These are phyloP conservation scores for Gari tellinella DNA, from an alignment of 2,888 invertebrate species.

Conservation along the genomic window DNA sequence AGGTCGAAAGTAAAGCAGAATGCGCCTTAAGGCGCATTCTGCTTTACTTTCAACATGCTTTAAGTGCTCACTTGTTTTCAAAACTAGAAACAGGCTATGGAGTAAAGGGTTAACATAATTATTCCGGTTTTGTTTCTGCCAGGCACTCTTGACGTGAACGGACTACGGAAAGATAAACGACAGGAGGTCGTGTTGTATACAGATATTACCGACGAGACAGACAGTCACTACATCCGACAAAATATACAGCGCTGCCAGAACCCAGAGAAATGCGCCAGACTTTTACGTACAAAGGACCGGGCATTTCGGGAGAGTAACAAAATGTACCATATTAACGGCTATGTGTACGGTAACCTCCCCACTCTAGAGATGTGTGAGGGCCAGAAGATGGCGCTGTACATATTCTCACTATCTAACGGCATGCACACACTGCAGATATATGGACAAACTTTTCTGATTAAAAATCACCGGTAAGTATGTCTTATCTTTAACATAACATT, in stretches of 20 bases:
- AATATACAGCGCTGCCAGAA: slow-evolving; percentile 62
- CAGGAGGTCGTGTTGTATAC: slow-evolving; percentile 66
- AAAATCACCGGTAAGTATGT: slow-evolving; percentile 47
- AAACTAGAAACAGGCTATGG: too few relatives aligned
- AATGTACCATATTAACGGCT: slow-evolving; percentile 67
- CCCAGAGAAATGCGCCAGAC: slow-evolving; percentile 52
- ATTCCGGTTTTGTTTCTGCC: slow-evolving; percentile 1
- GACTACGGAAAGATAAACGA: slow-evolving; percentile 57
- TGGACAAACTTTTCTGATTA: slow-evolving; percentile 53
- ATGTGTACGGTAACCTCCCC: slow-evolving; percentile 64
- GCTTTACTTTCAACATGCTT: too few relatives aligned
- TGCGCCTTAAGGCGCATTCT: too few relatives aligned
- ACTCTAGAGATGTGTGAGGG: slow-evolving; percentile 64
- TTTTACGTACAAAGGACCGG: slow-evolving; percentile 40
- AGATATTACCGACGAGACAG: slow-evolving; percentile 67
- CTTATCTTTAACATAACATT: neutral
- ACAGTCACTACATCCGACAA: slow-evolving; percentile 57
- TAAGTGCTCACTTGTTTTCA: too few relatives aligned
- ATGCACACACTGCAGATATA: slow-evolving; percentile 59
- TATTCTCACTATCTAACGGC: slow-evolving; percentile 53
- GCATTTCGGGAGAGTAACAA: slow-evolving; percentile 61
- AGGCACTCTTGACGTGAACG: slow-evolving; percentile 53
- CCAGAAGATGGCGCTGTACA: slow-evolving; percentile 58
- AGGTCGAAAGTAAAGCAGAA: too few relatives aligned
- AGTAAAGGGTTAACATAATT: too few relatives aligned